Conservation (phyloP, 2,113 vertebrate genomes). For the Paralichthys olivaceus region DNA sequence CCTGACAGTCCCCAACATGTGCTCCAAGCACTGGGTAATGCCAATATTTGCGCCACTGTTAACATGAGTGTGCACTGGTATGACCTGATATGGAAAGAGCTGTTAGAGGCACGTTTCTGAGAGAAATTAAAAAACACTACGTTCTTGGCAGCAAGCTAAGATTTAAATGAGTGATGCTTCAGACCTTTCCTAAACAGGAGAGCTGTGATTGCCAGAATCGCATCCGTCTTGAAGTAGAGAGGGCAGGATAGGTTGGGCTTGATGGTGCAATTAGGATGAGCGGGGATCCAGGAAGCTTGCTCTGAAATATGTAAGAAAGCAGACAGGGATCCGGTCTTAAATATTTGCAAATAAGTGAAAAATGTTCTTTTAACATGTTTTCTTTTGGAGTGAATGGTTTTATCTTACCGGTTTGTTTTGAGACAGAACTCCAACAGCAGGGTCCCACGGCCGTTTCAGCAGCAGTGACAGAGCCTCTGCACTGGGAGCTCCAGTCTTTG, state of each 20-base stretch:
- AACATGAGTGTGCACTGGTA: conserved; percentile 91
- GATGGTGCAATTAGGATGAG: conserved; percentile 95
- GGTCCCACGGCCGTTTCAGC: conserved; percentile 97
- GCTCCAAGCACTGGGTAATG: conserved; percentile 94
- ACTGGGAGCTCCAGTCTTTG: conserved; percentile 90
- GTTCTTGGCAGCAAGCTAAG: neutral
- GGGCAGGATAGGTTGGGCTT: conserved; percentile 88
- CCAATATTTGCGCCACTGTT: conserved; percentile 89
- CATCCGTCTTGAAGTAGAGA: conserved; percentile 91
- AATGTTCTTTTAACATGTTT: neutral
- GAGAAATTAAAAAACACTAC: neutral
- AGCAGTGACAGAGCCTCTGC: conserved; percentile 94
- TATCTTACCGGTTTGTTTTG: conserved; percentile 94
- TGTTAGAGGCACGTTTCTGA: neutral
- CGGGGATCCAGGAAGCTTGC: conserved; percentile 94
- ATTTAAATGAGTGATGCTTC: neutral
- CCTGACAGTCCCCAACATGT: conserved; percentile 91
- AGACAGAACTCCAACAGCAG: conserved; percentile 94
- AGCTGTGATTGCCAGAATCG: conserved; percentile 99
- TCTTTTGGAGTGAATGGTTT: neutral
- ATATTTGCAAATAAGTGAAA: neutral
- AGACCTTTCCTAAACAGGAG: conserved; percentile 95
- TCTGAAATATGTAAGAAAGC: conserved; percentile 77
- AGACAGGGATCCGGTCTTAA: neutral
- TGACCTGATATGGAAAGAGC: conserved; percentile 83